Evolutionary conservation across 2,888 invertebrate genomes (phyloP).

Genomic region (Drosophila algonquin): DNA sequence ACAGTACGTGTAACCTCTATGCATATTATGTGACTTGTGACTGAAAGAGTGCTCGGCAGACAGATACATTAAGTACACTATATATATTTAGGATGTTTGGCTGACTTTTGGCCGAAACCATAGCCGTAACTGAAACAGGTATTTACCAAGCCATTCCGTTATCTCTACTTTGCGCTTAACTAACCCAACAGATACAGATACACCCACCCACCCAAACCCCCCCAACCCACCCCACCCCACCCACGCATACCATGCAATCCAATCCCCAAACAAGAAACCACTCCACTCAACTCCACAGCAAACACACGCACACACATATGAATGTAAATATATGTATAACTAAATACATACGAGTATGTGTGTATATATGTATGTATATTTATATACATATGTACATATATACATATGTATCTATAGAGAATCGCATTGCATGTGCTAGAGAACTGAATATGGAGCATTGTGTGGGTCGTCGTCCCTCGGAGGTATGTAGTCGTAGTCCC

Average conservation of each 20-base stretch:
- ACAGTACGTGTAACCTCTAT: too few species aligned
- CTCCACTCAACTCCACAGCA: slow-evolving; percentile 1
- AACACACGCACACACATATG: slow-evolving; percentile 16
- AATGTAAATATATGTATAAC: slow-evolving; percentile 24
- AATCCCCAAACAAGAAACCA: neutral
- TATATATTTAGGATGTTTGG: slow-evolving; percentile 1
- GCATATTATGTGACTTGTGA: neutral
- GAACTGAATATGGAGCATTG: slow-evolving; percentile 8
- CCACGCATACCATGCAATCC: slow-evolving; percentile 28
- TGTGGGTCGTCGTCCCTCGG: slow-evolving; percentile 20
- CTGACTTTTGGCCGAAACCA: slow-evolving; percentile 1
- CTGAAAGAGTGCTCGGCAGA: neutral
- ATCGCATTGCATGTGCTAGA: slow-evolving; percentile 32
- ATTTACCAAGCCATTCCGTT: slow-evolving; percentile 40
- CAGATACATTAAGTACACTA: neutral
- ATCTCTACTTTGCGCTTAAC: slow-evolving; percentile 39
- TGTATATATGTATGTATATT: too few species aligned
- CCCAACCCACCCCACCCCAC: neutral
- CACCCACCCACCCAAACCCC: slow-evolving; percentile 3
- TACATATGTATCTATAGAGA: slow-evolving; percentile 10
- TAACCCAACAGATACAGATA: slow-evolving; percentile 27
- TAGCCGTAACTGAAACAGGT: slow-evolving; percentile 37
- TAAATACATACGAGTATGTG: neutral
- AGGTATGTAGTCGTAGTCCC: slow-evolving; percentile 31
- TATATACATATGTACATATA: neutral